phyloP scores from a whole-genome alignment of 2,888 invertebrate genomes.

The Plutella xylostella region DNA sequence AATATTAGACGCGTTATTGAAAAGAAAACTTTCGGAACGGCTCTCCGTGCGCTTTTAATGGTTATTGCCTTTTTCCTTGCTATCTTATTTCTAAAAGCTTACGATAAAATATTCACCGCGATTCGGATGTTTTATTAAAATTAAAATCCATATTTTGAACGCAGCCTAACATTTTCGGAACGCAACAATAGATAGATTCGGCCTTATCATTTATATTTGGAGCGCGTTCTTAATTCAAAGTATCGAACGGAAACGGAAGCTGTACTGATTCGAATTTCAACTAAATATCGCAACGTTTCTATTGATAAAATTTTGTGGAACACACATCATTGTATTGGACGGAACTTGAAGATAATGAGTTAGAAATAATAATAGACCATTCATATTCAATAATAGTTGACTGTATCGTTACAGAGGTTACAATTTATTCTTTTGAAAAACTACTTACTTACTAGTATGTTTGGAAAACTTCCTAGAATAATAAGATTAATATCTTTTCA shows the following conservation, averaged over 20 bases:
- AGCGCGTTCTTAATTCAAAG: constrained; percentile 57
- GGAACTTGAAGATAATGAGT: constrained; percentile 60
- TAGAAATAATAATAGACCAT: constrained; percentile 9
- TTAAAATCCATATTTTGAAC: constrained; percentile 17
- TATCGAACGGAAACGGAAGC: constrained; percentile 70
- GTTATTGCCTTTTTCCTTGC: constrained; percentile 55
- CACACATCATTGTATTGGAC: constrained; percentile 51
- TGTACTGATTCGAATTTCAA: constrained; percentile 67
- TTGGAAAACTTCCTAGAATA: too few relatives aligned
- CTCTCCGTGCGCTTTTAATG: constrained; percentile 49
- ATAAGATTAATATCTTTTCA: too few relatives aligned
- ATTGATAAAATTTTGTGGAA: constrained; percentile 61
- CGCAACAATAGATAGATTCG: constrained; percentile 7
- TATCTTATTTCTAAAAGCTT: constrained; percentile 32
- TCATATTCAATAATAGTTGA: too few relatives aligned
- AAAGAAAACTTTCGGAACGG: constrained; percentile 62
- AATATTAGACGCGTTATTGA: constrained; percentile 70
- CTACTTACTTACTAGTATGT: too few relatives aligned
- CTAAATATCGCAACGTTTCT: constrained; percentile 60
- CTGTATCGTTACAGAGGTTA: too few relatives aligned
- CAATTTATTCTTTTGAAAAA: too few relatives aligned
- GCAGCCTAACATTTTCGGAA: constrained; percentile 15
- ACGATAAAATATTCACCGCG: constrained; percentile 26
- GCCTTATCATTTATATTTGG: constrained; percentile 28
- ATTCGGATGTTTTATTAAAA: constrained; percentile 31